Percentiles rank a stretch among this genome's conserved stretches.
phyloP scores from a whole-genome alignment of 35 echinoderm and acorn worm genomes.

The Heliocidaris erythrogramma region DNA sequence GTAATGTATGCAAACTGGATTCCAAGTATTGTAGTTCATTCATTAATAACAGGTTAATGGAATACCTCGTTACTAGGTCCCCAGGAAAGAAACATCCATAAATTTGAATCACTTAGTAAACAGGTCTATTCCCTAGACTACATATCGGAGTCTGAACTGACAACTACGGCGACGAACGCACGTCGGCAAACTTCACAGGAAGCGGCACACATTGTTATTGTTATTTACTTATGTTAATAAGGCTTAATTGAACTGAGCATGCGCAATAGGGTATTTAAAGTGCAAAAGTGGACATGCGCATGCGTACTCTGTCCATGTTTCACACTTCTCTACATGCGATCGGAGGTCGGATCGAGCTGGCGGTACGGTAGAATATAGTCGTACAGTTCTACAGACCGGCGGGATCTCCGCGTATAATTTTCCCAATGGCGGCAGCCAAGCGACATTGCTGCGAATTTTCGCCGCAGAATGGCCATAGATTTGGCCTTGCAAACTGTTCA shows the following conservation, averaged over 20 bases:
- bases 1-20: too few species aligned
- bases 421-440: conserved; percentile 98
- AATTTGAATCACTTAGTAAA: too few species aligned
- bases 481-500: conserved; percentile 57
- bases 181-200: conserved; percentile 83
- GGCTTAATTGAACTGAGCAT: conserved; percentile 91
- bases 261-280: conserved; percentile 88
- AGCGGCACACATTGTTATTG: conserved; percentile 70
- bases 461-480: conserved; percentile 79
- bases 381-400: conserved; percentile 32
- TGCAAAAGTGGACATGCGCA: conserved; percentile 50
- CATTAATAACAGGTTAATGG: too few species aligned
- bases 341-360: not conserved
- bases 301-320: conserved; percentile 32
- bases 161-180: conserved; percentile 20
- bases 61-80: too few species aligned
- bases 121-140: too few species aligned
- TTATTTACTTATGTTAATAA: conserved; percentile 99
- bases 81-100: too few species aligned
- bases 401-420: conserved; percentile 65
- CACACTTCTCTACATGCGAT: conserved; percentile 29
- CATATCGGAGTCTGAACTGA: not conserved
- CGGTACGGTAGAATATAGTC: not conserved
- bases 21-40: too few species aligned
- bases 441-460: conserved; percentile 87